Evolutionary conservation across 2,113 vertebrate species (phyloP), one percentile per base, ranked within the genome.

Genomic region (Gymnobelideus leadbeateri): DNA sequence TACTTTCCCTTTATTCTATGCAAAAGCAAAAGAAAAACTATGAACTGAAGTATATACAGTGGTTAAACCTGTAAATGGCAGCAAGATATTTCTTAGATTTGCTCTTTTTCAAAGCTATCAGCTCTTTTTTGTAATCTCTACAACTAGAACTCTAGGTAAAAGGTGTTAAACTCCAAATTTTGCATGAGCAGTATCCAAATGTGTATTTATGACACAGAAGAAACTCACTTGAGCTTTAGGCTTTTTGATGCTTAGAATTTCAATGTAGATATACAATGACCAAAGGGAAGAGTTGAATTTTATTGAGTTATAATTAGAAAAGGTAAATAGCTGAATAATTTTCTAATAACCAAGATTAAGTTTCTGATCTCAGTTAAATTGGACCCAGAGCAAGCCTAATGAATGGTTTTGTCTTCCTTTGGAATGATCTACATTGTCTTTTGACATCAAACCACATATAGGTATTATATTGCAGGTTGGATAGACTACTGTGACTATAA

Each of bases 21-120:
- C 21, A 92, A 93, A 47, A 51, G 47, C 94, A 92, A 94, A 52
- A 92, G 94, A 53, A 89, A 94, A 50, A 92, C n/a, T 84, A 51
- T 52, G 51, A 96, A 31, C 47, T 49, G 28, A 47, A 19, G 89
- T 49, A 46, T 52, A 90, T 11, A 91, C 21, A 31, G 12, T 77
- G n/a, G 51, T 9, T 57, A 55, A 16, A 84, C 68, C 19, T 84
- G 0, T 90, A 14, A 28, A 50, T 91, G 91, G 10, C 49, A 93
- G 55, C 9, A 92, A 0, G 37, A 49, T 8, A 54, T 92, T 92
- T 57, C 90, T 91, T 77, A 37, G 37, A 14, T 77, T 25, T 16
- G 53, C 94, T 90, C 51, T 47, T 51, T 50, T 51, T 3, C 5
- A 91, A 49, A 94, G 7, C 53, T 31, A 52, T 68, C 25, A 90